Evolutionary conservation across 2,113 vertebrate species (phyloP).

Genomic region (Megalops atlanticus): DNA sequence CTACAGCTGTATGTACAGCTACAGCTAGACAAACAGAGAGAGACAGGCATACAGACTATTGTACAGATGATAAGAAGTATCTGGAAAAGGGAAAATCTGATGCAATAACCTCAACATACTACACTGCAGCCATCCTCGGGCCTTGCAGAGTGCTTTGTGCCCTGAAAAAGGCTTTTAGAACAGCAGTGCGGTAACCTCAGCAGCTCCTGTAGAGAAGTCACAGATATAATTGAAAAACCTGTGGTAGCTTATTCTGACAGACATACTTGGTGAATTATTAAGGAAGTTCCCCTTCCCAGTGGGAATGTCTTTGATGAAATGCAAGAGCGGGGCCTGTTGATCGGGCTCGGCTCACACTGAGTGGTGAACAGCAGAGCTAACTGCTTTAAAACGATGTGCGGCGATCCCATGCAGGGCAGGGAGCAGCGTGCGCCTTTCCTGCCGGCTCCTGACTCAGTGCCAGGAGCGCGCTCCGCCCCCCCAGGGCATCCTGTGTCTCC

Average conservation of each 20-base stretch:
- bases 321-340: neutral
- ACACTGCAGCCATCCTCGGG: neutral
- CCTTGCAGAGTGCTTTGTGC: neutral
- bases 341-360: neutral
- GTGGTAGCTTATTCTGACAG: neutral
- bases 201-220: constrained; percentile 1
- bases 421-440: neutral
- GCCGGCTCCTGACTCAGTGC: constrained; percentile 24
- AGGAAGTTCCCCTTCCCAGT: neutral
- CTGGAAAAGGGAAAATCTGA: too few species aligned
- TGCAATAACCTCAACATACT: too few species aligned
- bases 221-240: neutral
- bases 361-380: neutral
- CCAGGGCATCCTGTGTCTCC: constrained; percentile 24
- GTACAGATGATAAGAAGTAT: too few species aligned
- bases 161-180: neutral
- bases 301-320: neutral
- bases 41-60: too few species aligned
- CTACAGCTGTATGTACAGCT: too few species aligned
- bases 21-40: too few species aligned
- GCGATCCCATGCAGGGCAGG: neutral
- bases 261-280: neutral
- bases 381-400: neutral
- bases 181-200: neutral
- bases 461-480: neutral